Evolutionary conservation across 2,888 invertebrate species (phyloP).

Genomic region (Heliconius cydno): DNA sequence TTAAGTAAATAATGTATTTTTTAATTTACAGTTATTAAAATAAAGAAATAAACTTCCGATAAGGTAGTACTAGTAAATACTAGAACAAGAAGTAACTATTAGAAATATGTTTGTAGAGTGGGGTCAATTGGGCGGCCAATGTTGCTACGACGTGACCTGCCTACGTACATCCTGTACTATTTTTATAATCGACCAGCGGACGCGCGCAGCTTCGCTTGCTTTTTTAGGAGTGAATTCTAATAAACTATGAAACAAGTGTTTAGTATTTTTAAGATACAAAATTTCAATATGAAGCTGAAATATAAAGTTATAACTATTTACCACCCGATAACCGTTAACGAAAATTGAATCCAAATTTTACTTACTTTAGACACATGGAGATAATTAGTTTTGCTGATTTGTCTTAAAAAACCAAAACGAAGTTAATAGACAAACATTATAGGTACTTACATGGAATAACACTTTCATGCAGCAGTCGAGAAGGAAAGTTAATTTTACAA

Average conservation of each 20-base stretch:
- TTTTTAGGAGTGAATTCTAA: too few species aligned
- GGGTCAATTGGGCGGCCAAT: slow-evolving; percentile 37
- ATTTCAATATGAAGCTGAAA: too few species aligned
- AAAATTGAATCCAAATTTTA: neutral
- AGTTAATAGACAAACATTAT: too few species aligned
- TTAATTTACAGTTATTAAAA: too few species aligned
- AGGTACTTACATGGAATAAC: too few species aligned
- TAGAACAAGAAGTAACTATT: slow-evolving; percentile 12
- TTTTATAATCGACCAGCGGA: neutral
- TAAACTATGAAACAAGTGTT: too few species aligned
- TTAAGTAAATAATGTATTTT: neutral
- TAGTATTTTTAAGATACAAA: too few species aligned
- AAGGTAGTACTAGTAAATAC: neutral
- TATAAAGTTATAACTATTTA: neutral
- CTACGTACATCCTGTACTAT: neutral
- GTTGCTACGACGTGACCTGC: slow-evolving; percentile 33
- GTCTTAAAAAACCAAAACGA: too few species aligned
- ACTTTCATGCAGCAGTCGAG: too few species aligned
- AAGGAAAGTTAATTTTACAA: too few species aligned
- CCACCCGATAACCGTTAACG: neutral
- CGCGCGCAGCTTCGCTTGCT: too few species aligned
- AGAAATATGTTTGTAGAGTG: slow-evolving; percentile 29
- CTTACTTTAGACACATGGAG: neutral
- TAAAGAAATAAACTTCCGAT: slow-evolving; percentile 18
- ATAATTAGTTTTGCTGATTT: too few species aligned